Evolutionary conservation across 2,113 vertebrate genomes (phyloP), one percentile per base, ranked within the genome.

Genomic region (Vicugna pacos): DNA sequence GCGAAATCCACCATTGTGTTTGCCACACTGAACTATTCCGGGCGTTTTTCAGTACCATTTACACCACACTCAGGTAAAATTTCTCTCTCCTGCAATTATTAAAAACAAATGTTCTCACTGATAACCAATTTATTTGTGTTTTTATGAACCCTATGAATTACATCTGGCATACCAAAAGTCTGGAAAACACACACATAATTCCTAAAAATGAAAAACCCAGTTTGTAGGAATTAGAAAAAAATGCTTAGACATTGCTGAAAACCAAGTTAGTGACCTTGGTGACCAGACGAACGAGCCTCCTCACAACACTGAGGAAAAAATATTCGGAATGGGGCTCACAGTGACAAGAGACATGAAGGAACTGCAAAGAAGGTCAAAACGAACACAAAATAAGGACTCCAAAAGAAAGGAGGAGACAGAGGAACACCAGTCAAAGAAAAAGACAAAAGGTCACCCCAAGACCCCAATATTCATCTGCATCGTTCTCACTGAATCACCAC

Each of bases 141-240:
- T 95, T 86, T 89, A 88, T 26, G 54, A 85, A 79, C 1, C 26
- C 73, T 46, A 19, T 16, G 15, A 62, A 77, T 81, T 46, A 30
- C 4, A 89, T 30, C 32, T 48, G 50, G 11, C 26, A 87, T 80
- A 80, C 8, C 6, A 87, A 86, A 92, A 75, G n/a, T 88, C 42
- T 56, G 8, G 54, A 90, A 67, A 89, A 73, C 54, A 65, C 69
- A 93, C 93, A 91, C 35, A 26, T 67, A 85, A 84, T 12, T 80
- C 48, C 72, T 54, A 65, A 85, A 76, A 76, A 58, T 72, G 2
- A 72, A 96, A 92, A 30, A 16, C 7, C 8, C 35, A 62, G 35
- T 89, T 54, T 69, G 22, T 38, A 73, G 9, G 17, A 75, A 64
- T 16, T 35, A 13, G 80, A 70, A 77, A 73, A 89, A 73, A 89